Base-by-base conservation (phyloP, 2,113 vertebrate species). In the Platysternon megacephalum region DNA sequence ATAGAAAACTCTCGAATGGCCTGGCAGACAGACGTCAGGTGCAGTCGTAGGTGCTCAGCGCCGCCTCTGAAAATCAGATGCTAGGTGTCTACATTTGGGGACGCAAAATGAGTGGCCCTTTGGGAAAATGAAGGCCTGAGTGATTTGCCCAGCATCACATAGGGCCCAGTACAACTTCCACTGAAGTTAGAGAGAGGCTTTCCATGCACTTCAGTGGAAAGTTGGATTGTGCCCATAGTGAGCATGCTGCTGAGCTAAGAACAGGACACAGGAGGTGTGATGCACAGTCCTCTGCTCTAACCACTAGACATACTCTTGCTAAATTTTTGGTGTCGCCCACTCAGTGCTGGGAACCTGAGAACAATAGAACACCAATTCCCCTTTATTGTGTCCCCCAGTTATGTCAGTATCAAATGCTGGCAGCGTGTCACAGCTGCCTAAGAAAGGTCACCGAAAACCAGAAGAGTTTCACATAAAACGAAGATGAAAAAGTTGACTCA, bases 391-490 rank as follows among this genome's bases (percentile, higher is more conserved):
- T 94, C 91, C 93, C 76, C 58, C 82, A 48, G 39, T 28, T 88
- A 84, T 97, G 90, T 65, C 90, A 93, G 72, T 89, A 86, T 81
- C 81, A 88, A 88, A 93, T 85, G 4, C 80, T 83, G 89, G 87
- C 1, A 3, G 53, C 2, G 9, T 81, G 78, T 79, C 93, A 82
- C 86, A 86, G 89, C 92, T 89, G 44, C 74, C 85, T 97, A 91
- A 95, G 95, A 97, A 97, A 97, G 96, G 96, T 97, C 96, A 97
- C 96, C 24, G 87, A 95, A 97, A 96, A 91, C 90, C 85, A 91
- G 94, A 94, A 55, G 74, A 97, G 97, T 97, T 97, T 97, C 97
- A 97, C 96, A 97, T 96, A 97, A 97, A 97, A 97, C 95, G 95
- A 0, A 97, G 96, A 97, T 97, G 94, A 97, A 97, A 94, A 97